These are phyloP conservation scores for Syrphus vitripennis DNA, from an alignment of 2,888 invertebrate species.

Conservation along the genomic window DNA sequence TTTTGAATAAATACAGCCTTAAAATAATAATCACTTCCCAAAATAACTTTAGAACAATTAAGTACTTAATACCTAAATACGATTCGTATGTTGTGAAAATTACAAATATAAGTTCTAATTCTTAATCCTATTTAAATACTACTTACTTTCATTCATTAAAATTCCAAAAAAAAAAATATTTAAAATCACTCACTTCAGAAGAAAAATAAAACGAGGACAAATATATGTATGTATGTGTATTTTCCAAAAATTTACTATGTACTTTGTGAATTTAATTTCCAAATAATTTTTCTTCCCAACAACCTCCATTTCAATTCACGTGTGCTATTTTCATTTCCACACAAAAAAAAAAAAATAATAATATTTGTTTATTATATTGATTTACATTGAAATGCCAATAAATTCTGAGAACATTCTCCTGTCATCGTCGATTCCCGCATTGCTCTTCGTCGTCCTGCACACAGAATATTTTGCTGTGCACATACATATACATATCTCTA, in stretches of 20 bases:
- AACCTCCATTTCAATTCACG: not conserved
- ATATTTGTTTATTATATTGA: conserved; percentile 32
- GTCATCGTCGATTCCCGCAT: not conserved
- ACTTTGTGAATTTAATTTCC: not conserved
- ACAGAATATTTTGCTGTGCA: not conserved
- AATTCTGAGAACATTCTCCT: conserved; percentile 22
- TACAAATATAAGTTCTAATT: too few species aligned
- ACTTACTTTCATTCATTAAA: too few species aligned
- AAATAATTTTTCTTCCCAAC: not conserved
- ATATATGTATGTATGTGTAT: not conserved
- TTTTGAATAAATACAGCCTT: too few species aligned
- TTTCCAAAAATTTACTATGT: not conserved
- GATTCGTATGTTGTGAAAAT: too few species aligned
- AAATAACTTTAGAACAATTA: too few species aligned
- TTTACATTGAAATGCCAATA: conserved; percentile 59
- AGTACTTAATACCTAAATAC: too few species aligned
- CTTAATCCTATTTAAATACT: too few species aligned
- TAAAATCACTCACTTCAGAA: not conserved
- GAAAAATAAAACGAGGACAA: not conserved
- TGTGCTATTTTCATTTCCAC: conserved; percentile 7
- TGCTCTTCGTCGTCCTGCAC: not conserved
- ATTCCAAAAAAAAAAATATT: too few species aligned
- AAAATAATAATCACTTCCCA: too few species aligned
- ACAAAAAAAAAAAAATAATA: not conserved
- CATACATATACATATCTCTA: not conserved